Conservation (phyloP, 2,888 invertebrate genomes). For the Tachina grossa region DNA sequence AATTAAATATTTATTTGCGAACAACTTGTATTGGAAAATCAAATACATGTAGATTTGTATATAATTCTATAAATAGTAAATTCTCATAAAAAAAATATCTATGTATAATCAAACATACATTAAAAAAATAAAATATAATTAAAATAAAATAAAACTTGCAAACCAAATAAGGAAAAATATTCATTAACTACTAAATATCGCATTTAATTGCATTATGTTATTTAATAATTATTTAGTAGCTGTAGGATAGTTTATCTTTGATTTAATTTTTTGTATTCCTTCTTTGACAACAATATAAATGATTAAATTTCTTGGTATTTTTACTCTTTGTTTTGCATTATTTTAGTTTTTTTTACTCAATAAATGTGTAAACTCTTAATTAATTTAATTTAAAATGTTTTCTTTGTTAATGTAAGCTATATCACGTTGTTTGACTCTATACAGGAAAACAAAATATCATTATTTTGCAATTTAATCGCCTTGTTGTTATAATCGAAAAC, state of each 20-base stretch:
- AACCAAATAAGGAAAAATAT: not conserved
- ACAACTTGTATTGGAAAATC: conserved; percentile 31
- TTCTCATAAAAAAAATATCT: conserved; percentile 34
- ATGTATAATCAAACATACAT: conserved; percentile 15
- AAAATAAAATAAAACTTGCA: not conserved
- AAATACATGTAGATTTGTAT: conserved; percentile 15
- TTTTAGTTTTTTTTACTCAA: conserved; percentile 13
- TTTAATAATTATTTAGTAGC: conserved; percentile 31
- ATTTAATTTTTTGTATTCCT: conserved; percentile 17
- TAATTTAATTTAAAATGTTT: conserved; percentile 42
- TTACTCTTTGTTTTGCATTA: not conserved
- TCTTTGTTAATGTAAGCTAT: conserved; percentile 64
- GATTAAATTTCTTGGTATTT: conserved; percentile 48
- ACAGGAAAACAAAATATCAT: conserved; percentile 41
- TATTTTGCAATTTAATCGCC: conserved; percentile 37
- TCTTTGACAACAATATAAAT: conserved; percentile 20
- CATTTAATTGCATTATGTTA: conserved; percentile 13
- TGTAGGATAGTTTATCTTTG: conserved; percentile 50
- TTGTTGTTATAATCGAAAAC: conserved; percentile 41
- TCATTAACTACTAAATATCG: conserved; percentile 10
- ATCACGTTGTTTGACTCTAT: conserved; percentile 69
- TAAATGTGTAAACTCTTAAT: conserved; percentile 43
- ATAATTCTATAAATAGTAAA: conserved; percentile 9
- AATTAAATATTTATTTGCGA: conserved; percentile 12
- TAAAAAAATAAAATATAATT: conserved; percentile 7